A percentile compares a stretch with the other conserved stretches of the same genome.
These are phyloP conservation scores for Hypolimnas misippus DNA, from an alignment of 2,888 invertebrate genomes.

Conservation along the genomic window DNA sequence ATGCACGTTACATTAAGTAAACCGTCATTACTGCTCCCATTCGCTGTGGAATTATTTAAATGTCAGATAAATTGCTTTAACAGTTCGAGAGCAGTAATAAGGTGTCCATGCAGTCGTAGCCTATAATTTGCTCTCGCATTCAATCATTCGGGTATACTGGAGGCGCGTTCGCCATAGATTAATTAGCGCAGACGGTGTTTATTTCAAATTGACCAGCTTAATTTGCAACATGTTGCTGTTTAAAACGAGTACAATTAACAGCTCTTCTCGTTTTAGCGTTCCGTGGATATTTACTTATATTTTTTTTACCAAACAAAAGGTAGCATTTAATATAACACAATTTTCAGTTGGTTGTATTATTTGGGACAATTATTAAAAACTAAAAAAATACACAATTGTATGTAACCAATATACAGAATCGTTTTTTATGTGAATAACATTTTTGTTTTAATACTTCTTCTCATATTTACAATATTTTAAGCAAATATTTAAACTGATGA, in stretches of 20 bases:
- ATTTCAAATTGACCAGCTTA: conserved; percentile 7
- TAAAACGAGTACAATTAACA: conserved; percentile 11
- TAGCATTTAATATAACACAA: background rate
- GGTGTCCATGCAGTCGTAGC: conserved; percentile 68
- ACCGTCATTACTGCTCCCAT: conserved; percentile 66
- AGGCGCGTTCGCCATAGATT: conserved; percentile 53
- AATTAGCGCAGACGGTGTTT: conserved; percentile 30
- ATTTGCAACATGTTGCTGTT: conserved; percentile 12
- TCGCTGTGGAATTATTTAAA: conserved; percentile 79
- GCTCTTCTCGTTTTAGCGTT: background rate
- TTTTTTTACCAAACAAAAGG: too few species aligned
- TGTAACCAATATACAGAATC: too few species aligned
- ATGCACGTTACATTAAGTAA: conserved; percentile 62
- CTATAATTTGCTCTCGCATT: conserved; percentile 79
- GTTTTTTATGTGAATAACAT: too few species aligned
- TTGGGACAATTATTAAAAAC: too few species aligned
- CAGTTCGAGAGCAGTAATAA: conserved; percentile 79
- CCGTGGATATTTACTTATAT: background rate
- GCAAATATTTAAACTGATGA: too few species aligned
- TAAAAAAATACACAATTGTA: too few species aligned
- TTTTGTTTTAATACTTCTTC: too few species aligned
- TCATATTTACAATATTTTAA: too few species aligned
- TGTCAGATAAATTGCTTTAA: conserved; percentile 82
- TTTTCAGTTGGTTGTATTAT: too few species aligned
- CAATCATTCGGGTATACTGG: conserved; percentile 69